Percentiles rank a stretch among this genome's conserved stretches.
phyloP scores from a whole-genome alignment of 2,797 vertebrate species.

The Serranus cabrilla region DNA sequence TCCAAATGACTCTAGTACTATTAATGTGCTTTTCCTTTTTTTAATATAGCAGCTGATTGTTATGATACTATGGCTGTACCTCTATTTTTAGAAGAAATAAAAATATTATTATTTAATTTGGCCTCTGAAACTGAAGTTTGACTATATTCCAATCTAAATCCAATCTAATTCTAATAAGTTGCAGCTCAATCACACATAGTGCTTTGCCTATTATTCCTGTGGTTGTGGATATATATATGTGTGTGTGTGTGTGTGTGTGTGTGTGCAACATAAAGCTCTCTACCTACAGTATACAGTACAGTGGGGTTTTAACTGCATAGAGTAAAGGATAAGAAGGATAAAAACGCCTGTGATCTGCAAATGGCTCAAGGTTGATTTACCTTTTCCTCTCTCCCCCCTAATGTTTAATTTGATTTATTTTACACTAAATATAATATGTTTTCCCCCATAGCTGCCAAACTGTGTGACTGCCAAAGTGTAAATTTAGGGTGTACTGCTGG shows the following conservation, averaged over 20 bases:
- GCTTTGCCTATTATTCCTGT: not conserved
- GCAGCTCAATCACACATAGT: not conserved
- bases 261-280: not conserved
- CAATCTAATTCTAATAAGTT: not conserved
- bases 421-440: slow-evolving; percentile 7
- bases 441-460: slow-evolving; percentile 21
- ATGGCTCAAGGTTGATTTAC: slow-evolving; percentile 4
- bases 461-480: slow-evolving; percentile 17
- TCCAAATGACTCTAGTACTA: not conserved
- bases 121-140: not conserved
- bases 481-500: slow-evolving; percentile 1
- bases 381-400: not conserved
- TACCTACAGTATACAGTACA: not conserved
- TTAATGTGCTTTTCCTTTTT: not conserved
- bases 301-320: not conserved
- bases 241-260: too few species aligned
- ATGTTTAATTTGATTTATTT: slow-evolving; percentile 21
- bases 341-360: not conserved
- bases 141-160: slow-evolving; percentile 1
- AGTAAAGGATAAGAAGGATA: not conserved
- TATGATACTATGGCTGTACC: not conserved
- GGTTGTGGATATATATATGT: not conserved
- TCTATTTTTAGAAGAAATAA: not conserved
- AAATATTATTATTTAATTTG: not conserved
- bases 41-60: not conserved